These are phyloP conservation scores for Scaptomyza pallida DNA, from an alignment of 1,140 invertebrate species.

Conservation along the genomic window DNA sequence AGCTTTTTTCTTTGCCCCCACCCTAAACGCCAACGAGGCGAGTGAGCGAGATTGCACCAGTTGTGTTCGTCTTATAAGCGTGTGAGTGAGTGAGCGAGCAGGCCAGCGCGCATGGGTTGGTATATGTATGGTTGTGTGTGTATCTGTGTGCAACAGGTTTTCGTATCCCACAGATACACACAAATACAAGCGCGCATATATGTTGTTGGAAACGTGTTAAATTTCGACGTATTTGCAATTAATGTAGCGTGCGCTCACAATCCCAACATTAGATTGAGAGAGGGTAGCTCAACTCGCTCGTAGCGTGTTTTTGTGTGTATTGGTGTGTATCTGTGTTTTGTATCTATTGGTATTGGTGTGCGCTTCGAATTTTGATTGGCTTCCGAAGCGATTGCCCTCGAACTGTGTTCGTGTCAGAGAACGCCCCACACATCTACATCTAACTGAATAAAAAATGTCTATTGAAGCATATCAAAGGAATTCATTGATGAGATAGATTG, in stretches of 20 bases:
- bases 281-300: slow-evolving; percentile 37
- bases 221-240: slow-evolving; percentile 71
- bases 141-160: slow-evolving; percentile 69
- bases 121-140: slow-evolving; percentile 28
- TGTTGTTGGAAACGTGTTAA: slow-evolving; percentile 60
- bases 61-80: not conserved
- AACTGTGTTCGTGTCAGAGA: slow-evolving; percentile 25
- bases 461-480: slow-evolving; percentile 9
- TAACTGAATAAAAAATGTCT: not conserved
- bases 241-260: slow-evolving; percentile 49
- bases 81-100: slow-evolving; percentile 11
- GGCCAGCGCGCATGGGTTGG: slow-evolving; percentile 16
- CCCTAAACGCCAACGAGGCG: slow-evolving; percentile 25
- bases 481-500: not conserved
- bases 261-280: slow-evolving; percentile 57
- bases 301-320: slow-evolving; percentile 2
- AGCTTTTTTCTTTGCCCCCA: too few species aligned
- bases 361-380: slow-evolving; percentile 77
- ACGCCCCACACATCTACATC: slow-evolving; percentile 31
- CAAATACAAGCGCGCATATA: not conserved
- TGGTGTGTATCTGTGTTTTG: slow-evolving; percentile 31
- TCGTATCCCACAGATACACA: slow-evolving; percentile 63
- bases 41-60: slow-evolving; percentile 35
- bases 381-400: slow-evolving; percentile 62
- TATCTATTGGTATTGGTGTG: slow-evolving; percentile 48